Percentiles rank a stretch among this genome's conserved stretches.
Conservation (phyloP, 2,888 invertebrate species). For the Acleris literana region DNA sequence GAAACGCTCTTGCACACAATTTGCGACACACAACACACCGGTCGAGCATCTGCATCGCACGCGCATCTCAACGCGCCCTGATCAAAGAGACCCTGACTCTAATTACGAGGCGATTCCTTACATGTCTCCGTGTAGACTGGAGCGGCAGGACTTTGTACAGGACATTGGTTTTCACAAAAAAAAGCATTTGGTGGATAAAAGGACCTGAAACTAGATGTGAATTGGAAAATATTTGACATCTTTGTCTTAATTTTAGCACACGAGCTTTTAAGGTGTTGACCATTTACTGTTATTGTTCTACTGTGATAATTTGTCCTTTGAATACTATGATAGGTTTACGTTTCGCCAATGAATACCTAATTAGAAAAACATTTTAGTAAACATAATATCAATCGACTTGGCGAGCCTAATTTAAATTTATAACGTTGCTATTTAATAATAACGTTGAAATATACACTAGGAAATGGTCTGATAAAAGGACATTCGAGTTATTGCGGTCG, state of each 20-base stretch:
- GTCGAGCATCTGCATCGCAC: slow-evolving; percentile 14
- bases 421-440: too few species aligned
- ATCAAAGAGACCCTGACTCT: slow-evolving; percentile 26
- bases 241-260: not conserved
- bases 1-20: slow-evolving; percentile 7
- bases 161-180: not conserved
- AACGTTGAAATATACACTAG: not conserved
- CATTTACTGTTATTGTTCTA: too few species aligned
- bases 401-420: too few species aligned
- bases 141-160: not conserved
- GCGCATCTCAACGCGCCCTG: slow-evolving; percentile 13
- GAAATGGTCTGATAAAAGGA: slow-evolving; percentile 8
- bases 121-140: slow-evolving; percentile 9
- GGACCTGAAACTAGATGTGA: too few species aligned
- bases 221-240: too few species aligned
- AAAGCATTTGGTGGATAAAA: not conserved
- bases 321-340: not conserved
- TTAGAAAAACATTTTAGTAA: too few species aligned
- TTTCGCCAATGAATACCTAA: too few species aligned
- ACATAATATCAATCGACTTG: too few species aligned
- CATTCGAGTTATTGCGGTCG: slow-evolving; percentile 6
- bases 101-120: slow-evolving; percentile 8
- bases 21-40: slow-evolving; percentile 6
- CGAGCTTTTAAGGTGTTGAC: too few species aligned
- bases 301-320: not conserved